A percentile compares a stretch with the other conserved stretches of the same genome.
Evolutionary conservation across 2,888 invertebrate genomes (phyloP).

Genomic region (Meteorus cinctellus): DNA sequence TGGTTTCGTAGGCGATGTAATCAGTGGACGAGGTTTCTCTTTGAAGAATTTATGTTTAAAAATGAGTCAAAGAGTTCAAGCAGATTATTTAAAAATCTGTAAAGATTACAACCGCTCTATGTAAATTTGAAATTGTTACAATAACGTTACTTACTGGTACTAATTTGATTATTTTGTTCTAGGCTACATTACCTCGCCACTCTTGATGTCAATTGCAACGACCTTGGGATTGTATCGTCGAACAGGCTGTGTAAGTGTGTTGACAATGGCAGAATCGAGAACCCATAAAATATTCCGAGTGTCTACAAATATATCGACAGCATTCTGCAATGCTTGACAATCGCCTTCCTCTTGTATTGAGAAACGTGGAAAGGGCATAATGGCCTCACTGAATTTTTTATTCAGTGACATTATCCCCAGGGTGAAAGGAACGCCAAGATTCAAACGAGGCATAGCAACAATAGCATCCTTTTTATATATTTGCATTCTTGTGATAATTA

Average conservation of each 20-base stretch:
- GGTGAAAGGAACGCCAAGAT: slow-evolving; percentile 80
- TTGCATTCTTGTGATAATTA: slow-evolving; percentile 78
- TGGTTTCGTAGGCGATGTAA: background rate
- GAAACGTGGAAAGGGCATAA: slow-evolving; percentile 81
- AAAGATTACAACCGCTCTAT: too few species aligned
- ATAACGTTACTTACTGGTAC: too few species aligned
- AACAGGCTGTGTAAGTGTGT: slow-evolving; percentile 79
- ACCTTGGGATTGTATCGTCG: slow-evolving; percentile 82
- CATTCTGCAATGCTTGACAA: slow-evolving; percentile 82
- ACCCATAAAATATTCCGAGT: slow-evolving; percentile 82
- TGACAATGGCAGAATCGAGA: slow-evolving; percentile 82
- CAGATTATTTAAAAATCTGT: too few species aligned
- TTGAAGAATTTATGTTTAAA: too few species aligned
- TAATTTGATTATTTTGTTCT: too few species aligned
- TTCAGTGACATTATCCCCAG: slow-evolving; percentile 76
- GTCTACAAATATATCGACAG: slow-evolving; percentile 80
- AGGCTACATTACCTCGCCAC: slow-evolving; percentile 73
- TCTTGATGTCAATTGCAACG: slow-evolving; percentile 77
- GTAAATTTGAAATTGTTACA: too few species aligned
- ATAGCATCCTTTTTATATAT: slow-evolving; percentile 76
- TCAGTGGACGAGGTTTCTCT: too few species aligned
- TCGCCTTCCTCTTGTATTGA: slow-evolving; percentile 80
- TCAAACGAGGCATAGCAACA: slow-evolving; percentile 78
- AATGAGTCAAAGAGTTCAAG: too few species aligned
- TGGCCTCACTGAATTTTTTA: slow-evolving; percentile 75